Evolutionary conservation across 2,797 vertebrate species (phyloP).

Genomic region (Mormyrus proboscirostris): DNA sequence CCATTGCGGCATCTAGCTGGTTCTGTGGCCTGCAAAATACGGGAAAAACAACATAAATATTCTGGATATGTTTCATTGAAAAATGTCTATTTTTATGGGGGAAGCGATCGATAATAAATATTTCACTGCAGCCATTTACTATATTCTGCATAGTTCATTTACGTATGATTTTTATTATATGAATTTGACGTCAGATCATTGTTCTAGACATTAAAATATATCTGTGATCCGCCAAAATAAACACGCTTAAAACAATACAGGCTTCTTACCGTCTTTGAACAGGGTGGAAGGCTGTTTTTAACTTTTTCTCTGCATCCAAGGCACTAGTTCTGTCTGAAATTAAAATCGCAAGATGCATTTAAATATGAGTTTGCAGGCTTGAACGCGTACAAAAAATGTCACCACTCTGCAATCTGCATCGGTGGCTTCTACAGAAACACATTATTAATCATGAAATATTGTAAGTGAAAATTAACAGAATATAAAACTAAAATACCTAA

Average conservation of each 20-base stretch:
- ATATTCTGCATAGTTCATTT: background rate
- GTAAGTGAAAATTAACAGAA: background rate
- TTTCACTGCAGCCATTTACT: background rate
- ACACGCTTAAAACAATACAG: slow-evolving; percentile 27
- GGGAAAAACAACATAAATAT: slow-evolving; percentile 33
- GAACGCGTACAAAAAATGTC: background rate
- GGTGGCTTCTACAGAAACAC: background rate
- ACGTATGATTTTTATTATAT: background rate
- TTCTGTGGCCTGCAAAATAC: slow-evolving; percentile 80
- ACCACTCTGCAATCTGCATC: background rate
- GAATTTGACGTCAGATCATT: background rate
- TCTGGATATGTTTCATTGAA: background rate
- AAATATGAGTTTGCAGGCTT: background rate
- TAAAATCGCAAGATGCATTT: slow-evolving; percentile 32
- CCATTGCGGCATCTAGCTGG: slow-evolving; percentile 75
- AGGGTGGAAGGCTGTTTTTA: slow-evolving; percentile 83
- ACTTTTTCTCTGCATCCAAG: slow-evolving; percentile 90
- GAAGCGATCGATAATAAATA: background rate
- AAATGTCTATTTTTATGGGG: background rate
- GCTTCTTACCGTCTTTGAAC: slow-evolving; percentile 76
- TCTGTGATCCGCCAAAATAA: background rate
- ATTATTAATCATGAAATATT: background rate
- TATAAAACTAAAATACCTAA: background rate
- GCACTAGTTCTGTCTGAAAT: slow-evolving; percentile 88
- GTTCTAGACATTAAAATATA: background rate